Base-by-base conservation (phyloP, 2,888 invertebrate genomes). In the Dynastes hyllus region DNA sequence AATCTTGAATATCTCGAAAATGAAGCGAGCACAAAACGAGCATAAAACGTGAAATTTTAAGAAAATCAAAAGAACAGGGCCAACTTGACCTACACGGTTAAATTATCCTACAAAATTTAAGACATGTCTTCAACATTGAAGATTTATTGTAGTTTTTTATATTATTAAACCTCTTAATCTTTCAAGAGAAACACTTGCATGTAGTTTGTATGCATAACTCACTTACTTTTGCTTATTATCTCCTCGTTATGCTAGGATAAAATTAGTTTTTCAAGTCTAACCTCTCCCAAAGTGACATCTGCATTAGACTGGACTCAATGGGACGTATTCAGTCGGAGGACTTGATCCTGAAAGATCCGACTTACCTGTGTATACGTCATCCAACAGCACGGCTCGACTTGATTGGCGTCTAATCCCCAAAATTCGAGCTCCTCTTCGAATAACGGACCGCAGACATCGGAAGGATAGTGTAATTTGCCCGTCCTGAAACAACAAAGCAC, bases 321-420 rank as follows among this genome's bases (percentile, higher is more conserved):
- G 5, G 13, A 9, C n/a, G n/a, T 6, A n/a, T 53, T n/a, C 53
- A 13, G 53, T 4, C 5, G 0, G 16, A 53, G 53, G 2, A 53
- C 16, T 53, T 53, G 53, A 53, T 53, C 53, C 53, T 37, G n/a
- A 53, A 53, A n/a, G 53, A 53, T 53, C 29, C 27, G 1, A n/a
- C 80, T 55, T 70, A 95, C 95, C 94, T 94, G 93, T 82, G 96
- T 95, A 86, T 98, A 98, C 32, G 98, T 98, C 91, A 98, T 98
- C 98, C 98, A 98, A 90, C 98, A 98, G 90, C 98, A 98, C 3
- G 98, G 98, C 89, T 98, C 98, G 87, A 98, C 98, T 91, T 98
- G 98, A 92, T 98, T 98, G 82, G 97, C 95, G 90, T 98, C 98
- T 88, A 98, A 92, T 80, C 97, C 97, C 97, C 97, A 98, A 90